Evolutionary conservation across 1,140 invertebrate genomes (phyloP), one percentile per base, ranked within the genome.

Genomic region (Eriocheir sinensis): DNA sequence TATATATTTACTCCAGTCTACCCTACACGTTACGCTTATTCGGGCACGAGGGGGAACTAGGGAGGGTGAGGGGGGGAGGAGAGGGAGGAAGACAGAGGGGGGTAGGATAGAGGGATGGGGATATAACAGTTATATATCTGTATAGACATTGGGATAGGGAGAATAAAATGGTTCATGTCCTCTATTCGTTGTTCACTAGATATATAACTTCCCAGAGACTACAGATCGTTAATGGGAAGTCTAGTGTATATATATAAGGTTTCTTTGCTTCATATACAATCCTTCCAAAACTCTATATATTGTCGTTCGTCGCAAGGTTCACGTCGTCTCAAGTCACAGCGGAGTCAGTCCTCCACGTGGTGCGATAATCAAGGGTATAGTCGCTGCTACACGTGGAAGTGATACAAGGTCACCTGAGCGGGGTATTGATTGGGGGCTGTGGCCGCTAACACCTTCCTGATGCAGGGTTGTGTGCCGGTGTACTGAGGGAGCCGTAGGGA

Each of bases 1-100:
- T 89, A 89, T 89, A 32, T 92, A 92, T 92, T 41, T 92, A 92
- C 53, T 32, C 30, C n/a, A 30, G 53, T 53, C n/a, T 89, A 89
- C 41, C 27, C 30, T 41, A 48, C 30, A 21, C 2, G 60, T 72
- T n/a, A 72, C 60, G 60, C 0, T 72, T n/a, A 72, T 30, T 36
- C 32, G 53, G 72, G 41, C 41, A 8, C 27, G n/a, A 40, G 32
- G 89, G 17, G 89, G 89, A 0, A 60, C 40, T 36, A 34, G 89
- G 41, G 89, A 60, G 89, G n/a, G 15, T 6, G 36, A 4, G 88
- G 88, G 6, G 88, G 88, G 30, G 36, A 32, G n/a, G 40, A 60
- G 41, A 34, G 41, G n/a, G n/a, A 48, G 41, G 89, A 32, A 38
- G 89, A 48, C 9, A 36, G 53, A 72, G 44, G 53, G 86, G 38